Percentiles rank a stretch among this genome's conserved stretches.
These are phyloP conservation scores for Galago senegalensis DNA, from an alignment of 2,797 vertebrate genomes.

Conservation along the genomic window DNA sequence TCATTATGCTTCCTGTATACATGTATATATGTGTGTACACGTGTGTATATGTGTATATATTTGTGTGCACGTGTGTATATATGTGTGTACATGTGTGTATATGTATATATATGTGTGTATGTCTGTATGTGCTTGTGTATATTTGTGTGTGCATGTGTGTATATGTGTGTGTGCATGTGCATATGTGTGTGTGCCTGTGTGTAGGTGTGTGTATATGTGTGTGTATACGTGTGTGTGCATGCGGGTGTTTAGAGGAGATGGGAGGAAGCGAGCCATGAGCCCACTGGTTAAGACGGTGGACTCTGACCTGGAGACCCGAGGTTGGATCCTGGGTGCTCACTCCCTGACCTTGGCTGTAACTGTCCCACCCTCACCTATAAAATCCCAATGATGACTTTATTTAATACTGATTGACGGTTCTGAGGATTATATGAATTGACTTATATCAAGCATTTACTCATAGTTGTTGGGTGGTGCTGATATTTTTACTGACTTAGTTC, in stretches of 20 bases:
- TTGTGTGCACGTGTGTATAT: rapidly evolving
- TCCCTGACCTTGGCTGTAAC: not conserved
- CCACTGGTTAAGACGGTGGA: no score
- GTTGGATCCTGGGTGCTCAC: not conserved
- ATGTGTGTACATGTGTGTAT: no score
- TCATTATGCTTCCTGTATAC: not conserved
- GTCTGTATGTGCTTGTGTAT: no score
- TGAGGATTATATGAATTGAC: not conserved
- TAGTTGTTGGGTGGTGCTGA: not conserved
- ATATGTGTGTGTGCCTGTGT: no score
- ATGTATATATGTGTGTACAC: no score
- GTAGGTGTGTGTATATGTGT: no score
- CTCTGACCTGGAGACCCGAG: not conserved
- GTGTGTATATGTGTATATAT: no score
- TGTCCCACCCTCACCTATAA: not conserved
- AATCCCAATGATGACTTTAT: not conserved
- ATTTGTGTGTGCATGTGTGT: rapidly evolving
- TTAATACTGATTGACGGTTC: not conserved
- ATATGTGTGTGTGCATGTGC: no score
- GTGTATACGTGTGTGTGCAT: no score
- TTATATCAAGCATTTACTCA: not conserved
- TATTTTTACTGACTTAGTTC: not conserved
- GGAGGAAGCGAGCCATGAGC: not conserved
- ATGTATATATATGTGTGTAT: rapidly evolving
- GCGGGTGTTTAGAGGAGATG: not conserved